Evolutionary conservation across 2,113 vertebrate species (phyloP).

Genomic region (human (Homo sapiens)): GRCh38 chr7:33766001-33766500

Average conservation of each 20-base stretch:
- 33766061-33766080: not conserved
- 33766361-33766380: not conserved
- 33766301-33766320: not conserved
- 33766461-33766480: conserved; percentile 39
- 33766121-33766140: not conserved
- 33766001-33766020: not conserved
- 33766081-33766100: not conserved
- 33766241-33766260: not conserved
- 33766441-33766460: not conserved
- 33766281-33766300: not conserved
- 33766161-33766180: rapidly evolving
- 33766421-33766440: not conserved
- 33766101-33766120: not conserved
- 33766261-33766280: not conserved
- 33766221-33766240: not conserved
- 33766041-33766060: not conserved
- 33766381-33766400: not conserved
- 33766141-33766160: not conserved
- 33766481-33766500: not conserved
- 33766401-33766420: not conserved
- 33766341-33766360: not conserved
- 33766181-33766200: rapidly evolving
- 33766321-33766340: not conserved
- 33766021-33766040: not conserved
- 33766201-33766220: not conserved